phyloP scores from a whole-genome alignment of 2,888 invertebrate genomes.

The Bruchidius siliquastri region DNA sequence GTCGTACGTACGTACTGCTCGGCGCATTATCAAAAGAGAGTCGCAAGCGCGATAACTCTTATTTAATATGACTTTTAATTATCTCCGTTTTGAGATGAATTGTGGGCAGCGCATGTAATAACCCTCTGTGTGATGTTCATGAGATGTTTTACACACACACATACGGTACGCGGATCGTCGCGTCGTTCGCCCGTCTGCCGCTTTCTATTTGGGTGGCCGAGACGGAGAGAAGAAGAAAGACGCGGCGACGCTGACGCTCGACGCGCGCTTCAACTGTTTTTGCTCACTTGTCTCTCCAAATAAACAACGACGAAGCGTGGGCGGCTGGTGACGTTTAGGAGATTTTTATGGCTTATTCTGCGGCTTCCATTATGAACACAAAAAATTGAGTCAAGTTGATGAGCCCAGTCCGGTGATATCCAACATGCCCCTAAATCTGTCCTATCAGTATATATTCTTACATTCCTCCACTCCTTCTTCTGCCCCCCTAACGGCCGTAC shows the following conservation, averaged over 20 bases:
- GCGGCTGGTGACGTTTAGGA: background rate
- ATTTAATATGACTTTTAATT: slow-evolving; percentile 44
- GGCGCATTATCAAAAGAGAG: background rate
- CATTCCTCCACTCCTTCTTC: no score
- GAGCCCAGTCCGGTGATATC: no score
- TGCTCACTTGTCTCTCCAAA: background rate
- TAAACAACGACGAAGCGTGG: background rate
- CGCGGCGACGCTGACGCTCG: background rate
- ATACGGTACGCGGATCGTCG: background rate
- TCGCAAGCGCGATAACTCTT: slow-evolving; percentile 40
- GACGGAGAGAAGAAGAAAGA: background rate
- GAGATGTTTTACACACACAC: background rate
- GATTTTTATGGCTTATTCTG: background rate
- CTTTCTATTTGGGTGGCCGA: slow-evolving; percentile 5
- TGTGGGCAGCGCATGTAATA: slow-evolving; percentile 11
- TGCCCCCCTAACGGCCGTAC: no score
- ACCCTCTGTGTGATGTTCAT: slow-evolving; percentile 1
- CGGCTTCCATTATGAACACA: background rate
- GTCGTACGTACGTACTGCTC: background rate
- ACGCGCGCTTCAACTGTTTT: background rate
- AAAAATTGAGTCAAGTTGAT: no score
- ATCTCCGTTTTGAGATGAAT: slow-evolving; percentile 23
- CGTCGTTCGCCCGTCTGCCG: background rate
- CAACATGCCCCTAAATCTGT: no score
- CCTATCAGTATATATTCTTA: no score